phyloP scores from a whole-genome alignment of 1,140 invertebrate species.

The Colletes gigas region DNA sequence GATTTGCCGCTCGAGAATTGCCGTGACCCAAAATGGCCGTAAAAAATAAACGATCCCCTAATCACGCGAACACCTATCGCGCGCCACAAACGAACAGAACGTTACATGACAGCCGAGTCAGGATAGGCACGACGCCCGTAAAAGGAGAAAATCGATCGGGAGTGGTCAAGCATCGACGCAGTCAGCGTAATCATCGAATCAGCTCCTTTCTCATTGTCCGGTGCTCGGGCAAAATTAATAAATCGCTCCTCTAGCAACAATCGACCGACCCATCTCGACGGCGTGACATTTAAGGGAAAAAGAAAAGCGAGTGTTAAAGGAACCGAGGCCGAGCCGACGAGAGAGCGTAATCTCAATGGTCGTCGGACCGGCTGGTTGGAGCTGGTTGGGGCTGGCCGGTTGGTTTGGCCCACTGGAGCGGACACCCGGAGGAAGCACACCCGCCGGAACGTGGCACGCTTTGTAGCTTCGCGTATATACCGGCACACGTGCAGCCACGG shows the following conservation, averaged over 20 bases:
- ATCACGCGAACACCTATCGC: not conserved
- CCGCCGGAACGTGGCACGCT: conserved; percentile 80
- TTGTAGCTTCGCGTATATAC: conserved; percentile 73
- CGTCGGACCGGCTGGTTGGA: conserved; percentile 65
- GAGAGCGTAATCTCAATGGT: conserved; percentile 75
- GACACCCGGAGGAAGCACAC: conserved; percentile 81
- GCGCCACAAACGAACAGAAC: not conserved
- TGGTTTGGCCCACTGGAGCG: conserved; percentile 81
- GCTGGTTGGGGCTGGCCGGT: conserved; percentile 76
- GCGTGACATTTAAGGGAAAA: conserved; percentile 70
- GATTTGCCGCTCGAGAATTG: not conserved
- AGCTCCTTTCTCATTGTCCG: conserved; percentile 29
- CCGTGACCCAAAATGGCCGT: too few species aligned
- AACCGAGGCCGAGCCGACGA: conserved; percentile 61
- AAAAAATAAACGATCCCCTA: not conserved
- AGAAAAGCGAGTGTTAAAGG: conserved; percentile 63
- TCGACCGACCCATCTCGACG: conserved; percentile 43
- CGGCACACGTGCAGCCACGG: conserved; percentile 60
- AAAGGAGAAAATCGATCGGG: not conserved
- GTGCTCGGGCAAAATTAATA: conserved; percentile 45
- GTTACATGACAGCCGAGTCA: not conserved
- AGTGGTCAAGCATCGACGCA: not conserved
- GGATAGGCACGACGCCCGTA: not conserved
- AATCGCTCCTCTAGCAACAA: conserved; percentile 38
- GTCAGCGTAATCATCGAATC: conserved; percentile 40